phyloP scores from a whole-genome alignment of 2,113 vertebrate genomes.

The human region DNA sequence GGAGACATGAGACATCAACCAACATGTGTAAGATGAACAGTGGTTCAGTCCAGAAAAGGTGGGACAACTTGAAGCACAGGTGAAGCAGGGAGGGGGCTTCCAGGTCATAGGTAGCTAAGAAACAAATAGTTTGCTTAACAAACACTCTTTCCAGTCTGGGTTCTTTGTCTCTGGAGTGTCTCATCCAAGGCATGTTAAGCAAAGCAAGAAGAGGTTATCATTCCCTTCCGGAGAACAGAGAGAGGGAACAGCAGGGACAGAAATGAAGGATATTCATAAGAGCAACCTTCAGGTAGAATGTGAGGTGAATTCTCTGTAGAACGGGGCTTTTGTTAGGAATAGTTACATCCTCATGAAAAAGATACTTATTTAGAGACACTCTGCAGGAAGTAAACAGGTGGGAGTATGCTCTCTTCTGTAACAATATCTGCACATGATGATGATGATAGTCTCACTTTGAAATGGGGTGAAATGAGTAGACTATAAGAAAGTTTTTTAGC shows the following conservation, averaged over 20 bases:
- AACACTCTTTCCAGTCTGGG: neutral
- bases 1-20: too few species aligned
- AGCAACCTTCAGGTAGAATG: too few species aligned
- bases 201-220: fast-evolving
- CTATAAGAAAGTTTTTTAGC: fast-evolving
- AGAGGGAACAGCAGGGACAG: too few species aligned
- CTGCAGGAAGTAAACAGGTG: neutral
- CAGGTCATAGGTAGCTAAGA: too few species aligned
- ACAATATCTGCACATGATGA: neutral
- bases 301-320: fast-evolving
- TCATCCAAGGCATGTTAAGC: neutral
- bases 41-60: too few species aligned
- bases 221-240: too few species aligned
- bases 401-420: fast-evolving
- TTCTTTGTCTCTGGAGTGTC: neutral
- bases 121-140: too few species aligned
- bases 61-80: too few species aligned
- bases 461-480: fast-evolving
- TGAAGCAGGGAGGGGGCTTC: too few species aligned
- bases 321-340: too few species aligned
- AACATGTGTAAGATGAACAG: too few species aligned
- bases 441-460: neutral
- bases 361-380: neutral
- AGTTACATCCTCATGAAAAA: fast-evolving
- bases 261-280: fast-evolving